These are phyloP conservation scores for Dorcus parallelipipedus DNA, from an alignment of 2,888 invertebrate genomes.

Conservation along the genomic window DNA sequence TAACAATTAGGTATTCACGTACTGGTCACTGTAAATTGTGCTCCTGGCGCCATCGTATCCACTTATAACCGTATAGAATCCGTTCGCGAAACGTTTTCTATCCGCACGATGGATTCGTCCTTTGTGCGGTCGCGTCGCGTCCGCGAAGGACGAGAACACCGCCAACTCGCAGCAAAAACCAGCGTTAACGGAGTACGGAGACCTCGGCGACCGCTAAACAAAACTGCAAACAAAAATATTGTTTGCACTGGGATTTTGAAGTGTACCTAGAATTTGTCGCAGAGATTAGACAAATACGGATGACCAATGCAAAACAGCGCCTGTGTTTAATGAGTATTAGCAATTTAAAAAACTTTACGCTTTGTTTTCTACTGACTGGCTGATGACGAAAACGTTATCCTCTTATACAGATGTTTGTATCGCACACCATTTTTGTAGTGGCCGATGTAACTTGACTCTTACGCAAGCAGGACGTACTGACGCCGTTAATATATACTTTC, in stretches of 20 bases:
- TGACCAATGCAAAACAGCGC: constrained; percentile 3
- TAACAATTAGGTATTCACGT: neutral
- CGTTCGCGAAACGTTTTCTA: no score
- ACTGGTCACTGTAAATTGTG: neutral
- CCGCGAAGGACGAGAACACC: neutral
- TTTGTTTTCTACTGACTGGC: constrained; percentile 18
- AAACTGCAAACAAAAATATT: constrained; percentile 14
- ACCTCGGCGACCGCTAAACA: constrained; percentile 19
- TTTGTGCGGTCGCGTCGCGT: neutral
- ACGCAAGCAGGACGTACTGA: no score
- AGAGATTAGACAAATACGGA: constrained; percentile 13
- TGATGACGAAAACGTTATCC: no score
- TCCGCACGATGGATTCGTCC: no score
- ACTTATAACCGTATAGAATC: no score
- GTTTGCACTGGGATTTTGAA: constrained; percentile 17
- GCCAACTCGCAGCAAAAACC: neutral
- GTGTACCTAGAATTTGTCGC: constrained; percentile 23
- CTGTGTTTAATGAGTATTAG: neutral
- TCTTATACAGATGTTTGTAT: no score
- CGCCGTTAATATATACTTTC: no score
- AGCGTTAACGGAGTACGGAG: constrained; percentile 3
- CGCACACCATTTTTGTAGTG: no score
- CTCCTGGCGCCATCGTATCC: neutral
- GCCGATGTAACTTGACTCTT: no score
- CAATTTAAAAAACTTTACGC: neutral